Base-by-base conservation (phyloP, 2,888 invertebrate species). In the Diplolepis rosae region DNA sequence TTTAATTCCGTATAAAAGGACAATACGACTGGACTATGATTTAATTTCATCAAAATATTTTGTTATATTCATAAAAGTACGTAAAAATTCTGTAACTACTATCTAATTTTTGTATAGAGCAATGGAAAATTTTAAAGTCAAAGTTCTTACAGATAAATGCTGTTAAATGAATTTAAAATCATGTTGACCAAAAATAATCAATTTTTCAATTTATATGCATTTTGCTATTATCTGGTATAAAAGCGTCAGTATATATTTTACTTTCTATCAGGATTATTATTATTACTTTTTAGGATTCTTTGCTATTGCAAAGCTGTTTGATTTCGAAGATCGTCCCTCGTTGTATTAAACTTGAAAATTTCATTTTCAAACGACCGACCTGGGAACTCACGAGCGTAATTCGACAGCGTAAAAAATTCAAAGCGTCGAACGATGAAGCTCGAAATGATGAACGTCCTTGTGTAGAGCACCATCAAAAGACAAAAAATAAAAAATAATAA, bases 381-480 rank as follows among this genome's bases (percentile, higher is more conserved):
- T 24, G 9, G n/a, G 39, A 61, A 39, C 61, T 24, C 56, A 24
- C 61, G 39, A 39, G 27, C 35, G 61, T 61, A 61, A 61, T 61
- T 61, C 39, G 61, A n/a, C 6, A 39, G 35, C 61, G 5, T 61
- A 35, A 61, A 61, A 61, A 61, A 61, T 61, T 61, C 61, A 61
- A 61, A 61, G 39, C 61, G 35, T 61, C 61, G 61, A 61, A 61
- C 39, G 61, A 30, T 61, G 22, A 6, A 39, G 27, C 39, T 61
- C 24, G 61, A 61, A 61, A 61, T 35, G 61, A 61, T 61, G 39
- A 61, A 61, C 54, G 54, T 32, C 3, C 32, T 32, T 32, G 54
- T 4, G 39, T 61, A 15, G n/a, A 52, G 52, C 9, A n/a, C 15
- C 3, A 15, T 22, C 2, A n/a, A 35, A 61, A 61, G 39, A 9